Evolutionary conservation across 2,797 vertebrate genomes (phyloP).

Genomic region (Apogon hyalosoma): DNA sequence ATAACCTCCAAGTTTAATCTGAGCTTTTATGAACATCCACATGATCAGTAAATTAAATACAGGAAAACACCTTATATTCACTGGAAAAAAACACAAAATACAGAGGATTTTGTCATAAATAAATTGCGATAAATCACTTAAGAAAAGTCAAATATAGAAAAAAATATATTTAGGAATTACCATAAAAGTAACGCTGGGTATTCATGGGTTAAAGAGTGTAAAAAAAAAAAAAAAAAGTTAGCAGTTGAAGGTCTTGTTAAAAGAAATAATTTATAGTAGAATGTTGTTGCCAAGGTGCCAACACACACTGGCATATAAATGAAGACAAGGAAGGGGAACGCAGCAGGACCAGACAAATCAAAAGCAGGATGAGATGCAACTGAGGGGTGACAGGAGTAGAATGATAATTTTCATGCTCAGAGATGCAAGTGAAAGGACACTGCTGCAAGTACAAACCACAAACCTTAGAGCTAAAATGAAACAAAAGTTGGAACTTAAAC

Average conservation of each 20-base stretch:
- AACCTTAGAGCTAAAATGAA: not conserved
- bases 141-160: too few relatives aligned
- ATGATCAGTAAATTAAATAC: too few relatives aligned
- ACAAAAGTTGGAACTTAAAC: not conserved
- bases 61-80: too few relatives aligned
- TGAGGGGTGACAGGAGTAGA: conserved; percentile 15
- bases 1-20: too few relatives aligned
- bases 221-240: conserved; percentile 2
- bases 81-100: too few relatives aligned
- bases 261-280: conserved; percentile 31
- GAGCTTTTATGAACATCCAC: too few relatives aligned
- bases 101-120: too few relatives aligned
- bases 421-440: not conserved
- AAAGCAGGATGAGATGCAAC: conserved; percentile 20
- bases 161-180: too few relatives aligned
- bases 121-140: too few relatives aligned
- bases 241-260: conserved; percentile 27
- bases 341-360: conserved; percentile 33
- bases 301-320: conserved; percentile 24
- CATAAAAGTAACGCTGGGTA: too few relatives aligned
- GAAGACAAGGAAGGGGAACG: conserved; percentile 19
- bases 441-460: not conserved
- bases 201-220: not conserved
- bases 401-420: conserved; percentile 34
- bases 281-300: conserved; percentile 11